Percentiles rank a stretch among this genome's conserved stretches.
phyloP scores from a whole-genome alignment of 2,797 vertebrate genomes.

The Agapornis canus region DNA sequence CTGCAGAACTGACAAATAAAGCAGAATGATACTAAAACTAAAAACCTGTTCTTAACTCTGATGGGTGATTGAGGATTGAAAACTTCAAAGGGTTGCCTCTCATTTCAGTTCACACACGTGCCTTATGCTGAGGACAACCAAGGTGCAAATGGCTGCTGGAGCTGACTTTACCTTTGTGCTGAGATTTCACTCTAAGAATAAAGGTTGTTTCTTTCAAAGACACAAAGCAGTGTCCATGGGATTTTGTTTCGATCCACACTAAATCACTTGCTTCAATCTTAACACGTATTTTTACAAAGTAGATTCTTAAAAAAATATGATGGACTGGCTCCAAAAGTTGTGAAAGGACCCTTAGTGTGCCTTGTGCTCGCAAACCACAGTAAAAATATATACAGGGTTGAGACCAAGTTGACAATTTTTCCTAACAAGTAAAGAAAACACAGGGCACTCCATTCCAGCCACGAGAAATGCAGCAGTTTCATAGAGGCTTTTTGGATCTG shows the following conservation, averaged over 20 bases:
- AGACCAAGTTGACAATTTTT: slow-evolving; percentile 46
- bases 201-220: background rate
- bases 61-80: background rate
- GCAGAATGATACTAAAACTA: background rate
- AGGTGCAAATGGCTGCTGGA: background rate
- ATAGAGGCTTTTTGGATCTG: background rate
- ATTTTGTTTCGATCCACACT: background rate
- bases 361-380: background rate
- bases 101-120: background rate
- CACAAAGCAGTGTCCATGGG: background rate
- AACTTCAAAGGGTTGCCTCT: background rate
- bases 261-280: slow-evolving; percentile 22
- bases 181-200: background rate
- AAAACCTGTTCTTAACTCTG: background rate
- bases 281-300: slow-evolving; percentile 29
- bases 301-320: background rate
- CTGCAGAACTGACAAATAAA: background rate
- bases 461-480: background rate
- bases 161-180: background rate
- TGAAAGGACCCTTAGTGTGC: slow-evolving; percentile 51
- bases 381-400: slow-evolving; percentile 57
- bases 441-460: background rate
- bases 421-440: slow-evolving; percentile 52
- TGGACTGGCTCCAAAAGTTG: slow-evolving; percentile 39
- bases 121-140: background rate